These are phyloP conservation scores for Bombus sibiricus DNA, from an alignment of 1,140 invertebrate species.

Conservation along the genomic window DNA sequence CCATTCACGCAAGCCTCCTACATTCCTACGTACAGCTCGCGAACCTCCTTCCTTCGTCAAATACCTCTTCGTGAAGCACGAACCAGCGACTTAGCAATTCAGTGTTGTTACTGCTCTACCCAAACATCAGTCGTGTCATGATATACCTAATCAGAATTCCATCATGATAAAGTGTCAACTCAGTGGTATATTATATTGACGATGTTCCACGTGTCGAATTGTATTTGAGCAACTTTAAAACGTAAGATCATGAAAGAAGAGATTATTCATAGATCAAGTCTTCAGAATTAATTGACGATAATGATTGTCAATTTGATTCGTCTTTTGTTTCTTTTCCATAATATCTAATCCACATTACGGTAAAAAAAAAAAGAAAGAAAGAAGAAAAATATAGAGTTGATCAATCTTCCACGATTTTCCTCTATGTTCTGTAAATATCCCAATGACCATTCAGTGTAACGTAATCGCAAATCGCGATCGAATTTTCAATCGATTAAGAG, in stretches of 20 bases:
- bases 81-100: no score
- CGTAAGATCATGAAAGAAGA: neutral
- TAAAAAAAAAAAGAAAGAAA: neutral
- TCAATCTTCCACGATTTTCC: neutral
- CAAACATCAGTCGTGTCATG: neutral
- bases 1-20: neutral
- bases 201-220: neutral
- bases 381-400: no score
- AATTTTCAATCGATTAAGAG: conserved; percentile 3
- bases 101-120: neutral
- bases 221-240: neutral
- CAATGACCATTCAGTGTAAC: no score
- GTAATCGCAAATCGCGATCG: neutral
- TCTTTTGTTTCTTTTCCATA: no score
- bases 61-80: neutral
- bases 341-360: neutral
- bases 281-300: neutral
- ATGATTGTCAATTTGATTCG: neutral
- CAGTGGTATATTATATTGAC: neutral
- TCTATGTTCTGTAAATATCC: neutral
- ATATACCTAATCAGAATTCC: conserved; percentile 28
- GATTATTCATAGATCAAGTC: neutral
- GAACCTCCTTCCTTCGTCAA: no score
- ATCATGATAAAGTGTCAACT: neutral
- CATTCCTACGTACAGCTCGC: no score